phyloP scores from a whole-genome alignment of 2,888 invertebrate species.

The Carcina quercana region DNA sequence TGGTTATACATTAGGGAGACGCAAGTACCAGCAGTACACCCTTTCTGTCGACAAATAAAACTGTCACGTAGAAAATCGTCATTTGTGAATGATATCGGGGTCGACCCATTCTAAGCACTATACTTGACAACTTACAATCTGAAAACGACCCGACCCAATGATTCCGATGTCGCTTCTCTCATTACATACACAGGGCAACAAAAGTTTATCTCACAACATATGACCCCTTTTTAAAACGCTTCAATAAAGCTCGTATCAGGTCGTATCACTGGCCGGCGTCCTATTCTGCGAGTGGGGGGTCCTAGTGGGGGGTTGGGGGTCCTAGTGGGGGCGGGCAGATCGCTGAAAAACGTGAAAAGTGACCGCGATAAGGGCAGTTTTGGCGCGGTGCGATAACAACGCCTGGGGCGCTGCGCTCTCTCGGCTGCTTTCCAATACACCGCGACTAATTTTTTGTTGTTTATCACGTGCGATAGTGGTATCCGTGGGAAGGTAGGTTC shows the following conservation, averaged over 20 bases:
- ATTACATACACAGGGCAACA: no score
- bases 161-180: no score
- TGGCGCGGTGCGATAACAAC: slow-evolving; percentile 40
- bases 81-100: no score
- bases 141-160: no score
- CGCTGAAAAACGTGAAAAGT: slow-evolving; percentile 69
- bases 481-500: no score
- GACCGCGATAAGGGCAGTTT: slow-evolving; percentile 53
- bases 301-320: slow-evolving; percentile 3
- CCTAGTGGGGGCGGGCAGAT: slow-evolving; percentile 22
- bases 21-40: no score
- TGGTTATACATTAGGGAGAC: no score
- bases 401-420: slow-evolving; percentile 25
- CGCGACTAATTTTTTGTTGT: slow-evolving; percentile 1
- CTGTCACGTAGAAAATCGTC: no score
- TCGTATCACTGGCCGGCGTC: slow-evolving; percentile 31
- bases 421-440: slow-evolving; percentile 14
- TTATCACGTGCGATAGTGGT: slow-evolving; percentile 1
- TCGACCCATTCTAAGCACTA: no score
- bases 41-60: no score
- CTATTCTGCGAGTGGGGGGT: slow-evolving; percentile 27
- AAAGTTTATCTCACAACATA: no score
- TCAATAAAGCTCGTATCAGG: slow-evolving; percentile 37
- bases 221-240: slow-evolving; percentile 28
- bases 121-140: no score